Conservation (phyloP, 2,888 invertebrate species). For the Nebria salina region DNA sequence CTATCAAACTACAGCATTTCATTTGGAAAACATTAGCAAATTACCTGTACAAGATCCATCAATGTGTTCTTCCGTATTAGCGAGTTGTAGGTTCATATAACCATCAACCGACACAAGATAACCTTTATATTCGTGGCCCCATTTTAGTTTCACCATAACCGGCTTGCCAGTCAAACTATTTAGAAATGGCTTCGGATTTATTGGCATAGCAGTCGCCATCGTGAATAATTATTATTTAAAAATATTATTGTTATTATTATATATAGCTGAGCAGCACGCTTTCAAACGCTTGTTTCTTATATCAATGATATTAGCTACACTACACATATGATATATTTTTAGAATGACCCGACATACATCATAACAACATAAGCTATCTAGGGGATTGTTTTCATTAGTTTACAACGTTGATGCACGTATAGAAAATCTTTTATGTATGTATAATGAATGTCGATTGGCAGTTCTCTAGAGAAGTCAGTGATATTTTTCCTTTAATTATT, state of each 20-base stretch:
- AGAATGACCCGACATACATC: no score
- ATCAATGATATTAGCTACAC: constrained; percentile 18
- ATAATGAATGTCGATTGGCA: no score
- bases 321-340: no score
- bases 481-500: no score
- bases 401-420: no score
- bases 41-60: constrained; percentile 90
- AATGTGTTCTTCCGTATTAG: constrained; percentile 97
- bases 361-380: no score
- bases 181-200: constrained; percentile 99
- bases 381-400: no score
- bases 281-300: constrained; percentile 41
- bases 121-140: constrained; percentile 99
- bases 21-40: constrained; percentile 32
- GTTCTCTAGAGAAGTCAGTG: no score
- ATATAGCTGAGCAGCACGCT: constrained; percentile 15
- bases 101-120: constrained; percentile 97
- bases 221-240: not conserved
- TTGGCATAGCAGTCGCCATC: constrained; percentile 90
- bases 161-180: constrained; percentile 98
- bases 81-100: constrained; percentile 98
- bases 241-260: not conserved
- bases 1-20: constrained; percentile 1
- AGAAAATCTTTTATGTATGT: no score
- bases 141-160: constrained; percentile 97